Evolutionary conservation across 2,888 invertebrate species (phyloP), one percentile per base, ranked within the genome.

Genomic region (Ophion costatus): DNA sequence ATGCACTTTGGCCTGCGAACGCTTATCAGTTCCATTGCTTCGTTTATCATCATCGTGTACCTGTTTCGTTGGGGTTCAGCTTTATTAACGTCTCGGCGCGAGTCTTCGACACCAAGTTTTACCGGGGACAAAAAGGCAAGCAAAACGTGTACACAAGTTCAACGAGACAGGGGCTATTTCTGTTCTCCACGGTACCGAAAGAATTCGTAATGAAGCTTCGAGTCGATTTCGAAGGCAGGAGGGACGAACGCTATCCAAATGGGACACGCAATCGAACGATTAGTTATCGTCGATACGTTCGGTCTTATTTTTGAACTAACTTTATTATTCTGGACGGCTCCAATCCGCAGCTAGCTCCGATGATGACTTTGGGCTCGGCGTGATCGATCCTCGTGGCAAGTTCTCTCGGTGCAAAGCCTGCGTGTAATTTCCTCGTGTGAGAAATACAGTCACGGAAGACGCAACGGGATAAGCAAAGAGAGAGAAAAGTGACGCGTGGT

Each of bases 361-460:
- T 96, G 42, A 99, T 96, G 5, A 98, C 96, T 90, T 97, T 98
- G 0, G 99, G 98, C 92, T 97, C 96, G 0, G 97, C 97, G 91
- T 99, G 98, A 90, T 97, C 96, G 77, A 99, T 98, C 86, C 98
- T 95, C 0, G 96, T 95, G 63, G 98, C 96, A 9, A 99, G 94
- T 93, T 99, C 98, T 87, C 97, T 96, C 0, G 98, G 97, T 0
- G 98, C 98, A 91, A 98, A 98, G 70, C 98, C 97, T 97, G 94
- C 89, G 14, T 51, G 17, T 91, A 94, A 71, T 56, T 69, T 76
- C 14, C 22, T 20, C 42, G 56, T 17, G 77, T 51, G 17, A 57
- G 20, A 22, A 42, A 73, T 61, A 67, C 64, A 51, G 38, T 61
- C n/a, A n/a, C 20, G 69, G 51, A 33, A 38, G 17, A 56, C 67